These are phyloP conservation scores for Ditula angustiorana DNA, from an alignment of 2,888 invertebrate genomes.

Conservation along the genomic window DNA sequence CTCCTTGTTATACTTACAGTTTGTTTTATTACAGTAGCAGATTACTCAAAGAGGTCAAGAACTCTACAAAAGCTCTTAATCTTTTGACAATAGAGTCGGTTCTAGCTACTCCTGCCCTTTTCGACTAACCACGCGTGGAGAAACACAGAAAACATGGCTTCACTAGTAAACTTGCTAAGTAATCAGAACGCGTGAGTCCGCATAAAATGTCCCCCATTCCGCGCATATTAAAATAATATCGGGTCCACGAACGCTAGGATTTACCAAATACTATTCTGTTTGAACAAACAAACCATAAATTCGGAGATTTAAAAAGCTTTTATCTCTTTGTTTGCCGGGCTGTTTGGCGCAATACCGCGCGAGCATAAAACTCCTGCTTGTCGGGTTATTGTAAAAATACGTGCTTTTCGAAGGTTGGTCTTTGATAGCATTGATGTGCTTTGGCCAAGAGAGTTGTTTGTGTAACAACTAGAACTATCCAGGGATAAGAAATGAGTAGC, in stretches of 20 bases:
- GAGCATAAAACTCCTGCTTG: slow-evolving; percentile 21
- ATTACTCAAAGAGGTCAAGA: too few species aligned
- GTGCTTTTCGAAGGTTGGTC: slow-evolving; percentile 8
- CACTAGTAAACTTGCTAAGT: slow-evolving; percentile 39
- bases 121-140: slow-evolving; percentile 29
- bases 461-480: slow-evolving; percentile 6
- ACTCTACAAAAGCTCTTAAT: too few species aligned
- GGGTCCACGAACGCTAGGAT: slow-evolving; percentile 46
- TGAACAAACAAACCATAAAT: slow-evolving; percentile 73
- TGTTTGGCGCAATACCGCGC: slow-evolving; percentile 57
- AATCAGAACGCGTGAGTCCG: slow-evolving; percentile 54
- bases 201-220: slow-evolving; percentile 54
- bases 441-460: slow-evolving; percentile 5
- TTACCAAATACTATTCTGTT: slow-evolving; percentile 73
- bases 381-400: slow-evolving; percentile 16
- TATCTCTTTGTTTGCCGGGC: slow-evolving; percentile 68
- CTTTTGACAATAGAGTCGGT: too few species aligned
- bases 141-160: slow-evolving; percentile 35
- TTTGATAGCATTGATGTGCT: slow-evolving; percentile 5
- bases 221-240: slow-evolving; percentile 69
- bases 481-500: too few species aligned
- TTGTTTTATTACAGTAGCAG: too few species aligned
- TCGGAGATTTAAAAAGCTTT: slow-evolving; percentile 73
- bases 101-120: too few species aligned
- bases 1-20: too few species aligned